Percentiles rank a stretch among this genome's conserved stretches.
These are phyloP conservation scores for Abramis brama DNA, from an alignment of 2,113 vertebrate species.

Conservation along the genomic window DNA sequence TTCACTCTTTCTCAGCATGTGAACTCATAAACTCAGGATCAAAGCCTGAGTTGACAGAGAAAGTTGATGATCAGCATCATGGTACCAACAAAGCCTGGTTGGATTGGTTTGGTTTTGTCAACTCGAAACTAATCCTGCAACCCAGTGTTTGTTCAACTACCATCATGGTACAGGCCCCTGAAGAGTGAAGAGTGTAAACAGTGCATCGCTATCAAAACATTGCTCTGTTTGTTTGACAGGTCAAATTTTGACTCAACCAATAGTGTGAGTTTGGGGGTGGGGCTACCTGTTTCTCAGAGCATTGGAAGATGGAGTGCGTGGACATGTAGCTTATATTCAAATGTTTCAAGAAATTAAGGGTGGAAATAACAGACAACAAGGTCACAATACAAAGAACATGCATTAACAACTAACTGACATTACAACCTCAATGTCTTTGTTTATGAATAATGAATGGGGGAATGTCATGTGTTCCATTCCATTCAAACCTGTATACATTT, in stretches of 20 bases:
- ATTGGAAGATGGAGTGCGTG: neutral
- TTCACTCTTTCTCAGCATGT: too few species aligned
- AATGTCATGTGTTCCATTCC: too few species aligned
- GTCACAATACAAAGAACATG: neutral
- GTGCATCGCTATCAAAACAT: neutral
- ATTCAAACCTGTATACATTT: neutral
- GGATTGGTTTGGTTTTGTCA: too few species aligned
- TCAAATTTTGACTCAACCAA: neutral
- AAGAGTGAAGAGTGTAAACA: neutral
- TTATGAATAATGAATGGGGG: neutral
- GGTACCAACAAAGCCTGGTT: too few species aligned
- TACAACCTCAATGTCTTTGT: neutral
- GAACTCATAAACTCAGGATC: too few species aligned
- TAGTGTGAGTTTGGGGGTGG: neutral
- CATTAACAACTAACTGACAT: neutral
- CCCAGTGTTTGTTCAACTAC: too few species aligned
- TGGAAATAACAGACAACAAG: neutral
- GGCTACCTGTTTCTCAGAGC: neutral
- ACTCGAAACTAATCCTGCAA: too few species aligned
- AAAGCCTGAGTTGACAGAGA: too few species aligned
- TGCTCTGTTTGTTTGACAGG: neutral
- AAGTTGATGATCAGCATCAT: too few species aligned
- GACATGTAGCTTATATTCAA: neutral
- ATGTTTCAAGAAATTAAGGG: neutral
- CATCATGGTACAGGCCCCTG: too few species aligned